phyloP scores from a whole-genome alignment of 2,797 vertebrate genomes.

The Artibeus jamaicensis region DNA sequence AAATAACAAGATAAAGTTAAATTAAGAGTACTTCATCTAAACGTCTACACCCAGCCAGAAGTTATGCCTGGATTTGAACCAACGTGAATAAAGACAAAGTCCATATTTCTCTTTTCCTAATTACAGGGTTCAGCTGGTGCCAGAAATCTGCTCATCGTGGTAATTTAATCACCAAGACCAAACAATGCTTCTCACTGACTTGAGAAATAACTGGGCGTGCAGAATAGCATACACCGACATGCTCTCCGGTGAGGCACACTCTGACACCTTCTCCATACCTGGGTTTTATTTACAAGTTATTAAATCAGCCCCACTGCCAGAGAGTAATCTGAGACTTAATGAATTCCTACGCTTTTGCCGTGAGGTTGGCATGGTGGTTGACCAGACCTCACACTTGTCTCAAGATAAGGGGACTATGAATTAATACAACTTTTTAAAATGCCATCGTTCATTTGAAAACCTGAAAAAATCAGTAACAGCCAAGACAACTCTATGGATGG shows the following conservation, averaged over 20 bases:
- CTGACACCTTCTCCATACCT: background rate
- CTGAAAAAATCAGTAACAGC: background rate
- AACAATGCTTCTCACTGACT: conserved; percentile 1
- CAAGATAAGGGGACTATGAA: background rate
- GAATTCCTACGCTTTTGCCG: background rate
- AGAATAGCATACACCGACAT: background rate
- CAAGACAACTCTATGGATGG: background rate
- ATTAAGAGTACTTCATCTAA: conserved; percentile 49
- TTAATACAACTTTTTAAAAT: background rate
- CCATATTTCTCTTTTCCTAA: background rate
- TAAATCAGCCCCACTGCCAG: background rate
- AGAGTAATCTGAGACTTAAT: background rate
- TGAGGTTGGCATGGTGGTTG: background rate
- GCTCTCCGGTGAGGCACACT: background rate
- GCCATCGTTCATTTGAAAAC: background rate
- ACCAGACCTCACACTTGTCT: background rate
- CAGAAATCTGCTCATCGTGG: background rate
- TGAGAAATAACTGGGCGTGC: background rate
- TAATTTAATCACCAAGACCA: conserved; percentile 22
- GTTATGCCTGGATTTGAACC: background rate
- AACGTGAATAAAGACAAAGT: background rate
- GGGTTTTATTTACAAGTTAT: conserved; percentile 19
- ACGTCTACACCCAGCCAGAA: conserved; percentile 2
- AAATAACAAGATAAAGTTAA: conserved; percentile 49
- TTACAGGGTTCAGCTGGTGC: background rate